Conservation (phyloP, 1,140 invertebrate species). For the Drosophila nikananu region DNA sequence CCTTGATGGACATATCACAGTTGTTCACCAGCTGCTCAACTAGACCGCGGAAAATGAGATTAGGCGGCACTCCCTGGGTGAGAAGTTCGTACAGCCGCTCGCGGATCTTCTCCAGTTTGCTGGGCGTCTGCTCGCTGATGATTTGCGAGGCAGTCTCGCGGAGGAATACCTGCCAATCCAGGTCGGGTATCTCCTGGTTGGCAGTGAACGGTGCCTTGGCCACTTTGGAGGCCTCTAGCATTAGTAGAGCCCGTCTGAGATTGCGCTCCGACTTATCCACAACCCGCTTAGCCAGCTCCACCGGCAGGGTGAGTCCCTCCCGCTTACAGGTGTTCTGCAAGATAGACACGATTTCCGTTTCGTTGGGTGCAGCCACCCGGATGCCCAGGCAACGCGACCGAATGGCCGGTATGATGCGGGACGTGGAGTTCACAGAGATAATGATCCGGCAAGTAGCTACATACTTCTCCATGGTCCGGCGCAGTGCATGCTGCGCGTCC, state of each 20-base stretch:
- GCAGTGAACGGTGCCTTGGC: constrained; percentile 95
- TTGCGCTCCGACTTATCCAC: constrained; percentile 94
- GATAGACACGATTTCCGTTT: constrained; percentile 91
- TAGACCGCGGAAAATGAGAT: constrained; percentile 96
- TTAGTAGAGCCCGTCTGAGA: constrained; percentile 96
- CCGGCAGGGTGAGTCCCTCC: constrained; percentile 92
- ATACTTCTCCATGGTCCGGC: constrained; percentile 99
- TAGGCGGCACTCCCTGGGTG: constrained; percentile 96
- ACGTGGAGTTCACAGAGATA: constrained; percentile 97
- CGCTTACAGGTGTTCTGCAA: constrained; percentile 92
- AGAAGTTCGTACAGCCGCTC: constrained; percentile 96
- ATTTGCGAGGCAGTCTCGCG: constrained; percentile 95
- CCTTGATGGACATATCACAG: constrained; percentile 96
- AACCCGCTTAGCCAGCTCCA: constrained; percentile 92
- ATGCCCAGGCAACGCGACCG: constrained; percentile 96
- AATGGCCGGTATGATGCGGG: constrained; percentile 97
- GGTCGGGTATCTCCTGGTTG: constrained; percentile 93
- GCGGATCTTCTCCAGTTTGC: constrained; percentile 93
- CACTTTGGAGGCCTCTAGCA: constrained; percentile 97
- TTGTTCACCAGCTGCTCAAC: constrained; percentile 94
- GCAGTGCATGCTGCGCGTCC: constrained; percentile 98
- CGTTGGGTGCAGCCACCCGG: constrained; percentile 94
- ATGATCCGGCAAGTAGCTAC: constrained; percentile 97
- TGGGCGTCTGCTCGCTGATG: constrained; percentile 94
- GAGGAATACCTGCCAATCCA: constrained; percentile 97